Percentiles rank a stretch among this genome's conserved stretches.
phyloP scores from a whole-genome alignment of 2,113 vertebrate species.

The Campylorhamphus procurvoides region DNA sequence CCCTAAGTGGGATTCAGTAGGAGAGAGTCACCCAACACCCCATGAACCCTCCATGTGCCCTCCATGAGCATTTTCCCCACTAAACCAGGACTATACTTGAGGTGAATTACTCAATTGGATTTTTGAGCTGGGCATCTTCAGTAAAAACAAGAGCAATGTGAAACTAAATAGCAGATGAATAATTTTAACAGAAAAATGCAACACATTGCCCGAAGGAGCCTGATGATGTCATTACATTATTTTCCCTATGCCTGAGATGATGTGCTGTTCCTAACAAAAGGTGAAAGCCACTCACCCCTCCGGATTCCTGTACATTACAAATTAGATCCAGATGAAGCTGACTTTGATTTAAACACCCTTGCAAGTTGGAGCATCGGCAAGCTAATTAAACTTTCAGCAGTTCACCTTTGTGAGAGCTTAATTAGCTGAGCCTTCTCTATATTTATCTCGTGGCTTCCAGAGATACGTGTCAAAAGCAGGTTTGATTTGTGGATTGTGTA shows the following conservation, averaged over 20 bases:
- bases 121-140: not conserved
- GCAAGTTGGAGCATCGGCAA: not conserved
- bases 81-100: not conserved
- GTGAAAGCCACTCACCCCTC: not conserved
- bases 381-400: conserved; percentile 64
- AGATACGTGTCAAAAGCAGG: not conserved
- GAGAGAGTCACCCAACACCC: not conserved
- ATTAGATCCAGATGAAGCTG: conserved; percentile 20
- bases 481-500: not conserved
- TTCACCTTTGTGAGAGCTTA: conserved; percentile 59
- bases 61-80: not conserved
- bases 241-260: not conserved
- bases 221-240: not conserved
- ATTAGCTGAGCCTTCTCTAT: conserved; percentile 55
- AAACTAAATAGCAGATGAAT: not conserved
- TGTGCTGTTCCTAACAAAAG: not conserved
- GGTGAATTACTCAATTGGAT: not conserved
- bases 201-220: not conserved
- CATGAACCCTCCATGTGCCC: not conserved
- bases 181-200: not conserved
- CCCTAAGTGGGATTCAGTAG: not conserved
- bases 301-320: not conserved
- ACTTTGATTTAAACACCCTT: conserved; percentile 57
- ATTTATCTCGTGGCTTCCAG: conserved; percentile 48
- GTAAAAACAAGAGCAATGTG: fast-evolving